Percentiles rank a stretch among this genome's conserved stretches.
phyloP scores from a whole-genome alignment of 1,140 invertebrate genomes.

The Aphaenogaster floridana region DNA sequence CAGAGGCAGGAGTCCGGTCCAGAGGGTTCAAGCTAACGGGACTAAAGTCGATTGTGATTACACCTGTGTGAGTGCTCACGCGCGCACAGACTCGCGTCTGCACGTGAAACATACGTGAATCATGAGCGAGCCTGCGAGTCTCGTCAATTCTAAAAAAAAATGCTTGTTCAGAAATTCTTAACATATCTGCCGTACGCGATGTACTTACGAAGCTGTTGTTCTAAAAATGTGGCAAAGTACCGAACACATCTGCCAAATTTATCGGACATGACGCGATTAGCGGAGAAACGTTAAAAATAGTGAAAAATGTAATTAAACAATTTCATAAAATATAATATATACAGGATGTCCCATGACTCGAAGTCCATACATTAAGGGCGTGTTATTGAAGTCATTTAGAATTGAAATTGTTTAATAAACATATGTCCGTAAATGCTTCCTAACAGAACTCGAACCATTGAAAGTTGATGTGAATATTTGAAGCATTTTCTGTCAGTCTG shows the following conservation, averaged over 20 bases:
- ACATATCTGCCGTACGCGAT: not conserved
- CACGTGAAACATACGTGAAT: conserved; percentile 49
- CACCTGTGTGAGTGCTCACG: conserved; percentile 60
- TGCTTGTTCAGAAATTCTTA: not conserved
- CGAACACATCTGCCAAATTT: not conserved
- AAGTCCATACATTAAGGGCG: no score
- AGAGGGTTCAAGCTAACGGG: conserved; percentile 84
- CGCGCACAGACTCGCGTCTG: conserved; percentile 53
- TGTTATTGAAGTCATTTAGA: no score
- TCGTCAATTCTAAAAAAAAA: conserved; percentile 23
- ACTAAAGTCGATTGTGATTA: conserved; percentile 78
- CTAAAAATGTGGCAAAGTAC: conserved; percentile 2
- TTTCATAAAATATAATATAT: not conserved
- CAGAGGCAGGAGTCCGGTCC: conserved; percentile 73
- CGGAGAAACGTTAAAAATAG: not conserved
- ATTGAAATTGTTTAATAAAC: no score
- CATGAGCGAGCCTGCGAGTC: not conserved
- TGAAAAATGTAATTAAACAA: not conserved
- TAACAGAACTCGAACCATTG: no score
- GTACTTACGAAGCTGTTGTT: not conserved
- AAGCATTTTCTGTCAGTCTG: no score
- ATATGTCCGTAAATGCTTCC: no score
- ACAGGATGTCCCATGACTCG: no score
- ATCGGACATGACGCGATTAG: not conserved
- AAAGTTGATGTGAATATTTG: no score